Percentiles rank a stretch among this genome's conserved stretches.
Conservation (phyloP, 1,140 invertebrate genomes). For the Hyposmocoma kahamanoa region DNA sequence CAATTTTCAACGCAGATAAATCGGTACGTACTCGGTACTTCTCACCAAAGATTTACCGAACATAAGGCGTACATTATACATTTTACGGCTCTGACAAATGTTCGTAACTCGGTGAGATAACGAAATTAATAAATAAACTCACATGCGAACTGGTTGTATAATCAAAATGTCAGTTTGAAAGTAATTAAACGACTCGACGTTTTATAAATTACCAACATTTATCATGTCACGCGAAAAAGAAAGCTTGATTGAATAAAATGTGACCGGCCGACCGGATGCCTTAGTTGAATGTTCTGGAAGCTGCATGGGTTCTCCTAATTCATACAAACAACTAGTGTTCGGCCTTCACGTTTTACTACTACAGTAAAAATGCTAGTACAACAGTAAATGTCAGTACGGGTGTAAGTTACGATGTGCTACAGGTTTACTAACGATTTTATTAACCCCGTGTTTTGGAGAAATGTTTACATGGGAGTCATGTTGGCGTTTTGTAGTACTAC, state of each 20-base stretch:
- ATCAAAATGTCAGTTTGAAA: constrained; percentile 4
- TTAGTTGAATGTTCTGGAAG: background rate
- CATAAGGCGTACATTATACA: no score
- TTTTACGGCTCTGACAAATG: no score
- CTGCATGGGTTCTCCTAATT: constrained; percentile 19
- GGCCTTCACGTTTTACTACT: constrained; percentile 58
- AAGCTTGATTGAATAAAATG: background rate
- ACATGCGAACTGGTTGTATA: background rate
- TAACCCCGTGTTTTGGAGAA: constrained; percentile 36
- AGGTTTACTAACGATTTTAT: constrained; percentile 53
- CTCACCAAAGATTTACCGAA: no score
- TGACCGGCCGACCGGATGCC: background rate
- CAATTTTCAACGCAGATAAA: no score
- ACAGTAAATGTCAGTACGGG: constrained; percentile 53
- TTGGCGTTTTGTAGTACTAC: constrained; percentile 22
- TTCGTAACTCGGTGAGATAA: constrained; percentile 1
- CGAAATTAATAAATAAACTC: background rate
- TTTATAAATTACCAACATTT: constrained; percentile 2
- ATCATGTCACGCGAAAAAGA: constrained; percentile 4
- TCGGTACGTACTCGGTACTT: no score
- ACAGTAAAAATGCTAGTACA: constrained; percentile 52
- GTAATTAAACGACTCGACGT: constrained; percentile 1
- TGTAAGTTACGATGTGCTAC: constrained; percentile 49
- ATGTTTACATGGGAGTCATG: constrained; percentile 33
- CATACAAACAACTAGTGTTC: constrained; percentile 43